These are phyloP conservation scores for Cryptotis parvus DNA, from an alignment of 2,113 vertebrate genomes.

Conservation along the genomic window DNA sequence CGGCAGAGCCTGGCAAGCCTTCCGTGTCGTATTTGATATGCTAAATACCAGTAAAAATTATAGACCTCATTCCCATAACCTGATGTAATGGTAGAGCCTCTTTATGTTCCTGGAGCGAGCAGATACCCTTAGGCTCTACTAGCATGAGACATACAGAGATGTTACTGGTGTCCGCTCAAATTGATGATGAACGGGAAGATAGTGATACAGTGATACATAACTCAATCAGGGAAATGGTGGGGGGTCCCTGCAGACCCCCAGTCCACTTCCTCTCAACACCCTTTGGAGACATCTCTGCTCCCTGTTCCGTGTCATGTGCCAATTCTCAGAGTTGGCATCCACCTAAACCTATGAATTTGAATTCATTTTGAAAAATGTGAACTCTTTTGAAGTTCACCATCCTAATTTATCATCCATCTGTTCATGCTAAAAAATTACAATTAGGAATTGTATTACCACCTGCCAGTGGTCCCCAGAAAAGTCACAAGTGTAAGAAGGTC, in stretches of 20 bases:
- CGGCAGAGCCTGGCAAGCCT: too few species aligned
- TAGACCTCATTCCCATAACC: too few species aligned
- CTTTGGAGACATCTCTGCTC: background rate
- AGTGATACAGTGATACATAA: too few species aligned
- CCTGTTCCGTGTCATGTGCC: background rate
- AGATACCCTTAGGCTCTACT: too few species aligned
- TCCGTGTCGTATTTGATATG: too few species aligned
- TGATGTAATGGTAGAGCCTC: too few species aligned
- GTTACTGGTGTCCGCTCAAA: too few species aligned
- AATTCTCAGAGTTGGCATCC: background rate
- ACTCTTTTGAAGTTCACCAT: constrained; percentile 40
- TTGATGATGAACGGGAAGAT: too few species aligned
- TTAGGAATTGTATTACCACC: constrained; percentile 31
- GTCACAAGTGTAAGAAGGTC: background rate
- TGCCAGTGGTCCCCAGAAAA: background rate
- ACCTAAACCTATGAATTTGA: constrained; percentile 38
- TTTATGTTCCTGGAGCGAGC: too few species aligned
- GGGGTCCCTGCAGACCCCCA: background rate
- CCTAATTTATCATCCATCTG: constrained; percentile 64
- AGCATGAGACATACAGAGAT: too few species aligned
- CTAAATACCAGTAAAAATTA: too few species aligned
- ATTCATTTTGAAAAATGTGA: constrained; percentile 53
- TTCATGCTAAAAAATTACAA: constrained; percentile 51
- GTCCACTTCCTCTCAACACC: background rate
- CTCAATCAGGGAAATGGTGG: background rate